Base-by-base conservation (phyloP, 2,888 invertebrate genomes). In the Lamproptera curius region DNA sequence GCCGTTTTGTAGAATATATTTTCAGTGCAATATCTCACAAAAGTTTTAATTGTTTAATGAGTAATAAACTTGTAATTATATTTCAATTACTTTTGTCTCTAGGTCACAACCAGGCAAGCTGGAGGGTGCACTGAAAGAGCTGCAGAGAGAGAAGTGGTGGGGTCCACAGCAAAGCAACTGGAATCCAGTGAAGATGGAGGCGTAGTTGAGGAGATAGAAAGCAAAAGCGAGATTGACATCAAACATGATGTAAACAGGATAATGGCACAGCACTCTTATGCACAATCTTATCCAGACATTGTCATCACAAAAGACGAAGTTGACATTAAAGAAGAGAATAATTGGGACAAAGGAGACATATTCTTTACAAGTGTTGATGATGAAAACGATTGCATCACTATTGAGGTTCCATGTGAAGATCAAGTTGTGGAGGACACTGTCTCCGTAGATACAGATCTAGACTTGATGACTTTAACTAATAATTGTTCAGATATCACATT, bases 101-200 rank as follows among this genome's bases (percentile, higher is more conserved):
- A 87, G 86, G 73, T 73, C 73, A 38, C 77, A 82, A 62, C 61
- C 76, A 48, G 80, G 76, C 56, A 73, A 69, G 46, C 65, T 85
- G 55, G 76, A 81, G 72, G 78, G 62, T 69, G 82, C 71, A 34
- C 68, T 85, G 51, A 84, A 90, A 62, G 89, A 91, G 75, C 88
- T 91, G 70, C 31, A 31, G 11, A 31, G 31, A 13, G 31, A 31
- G 31, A 92, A 93, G 65, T 95, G 95, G 95, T 95, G 95, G 95
- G 95, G 95, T 54, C 92, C 92, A 42, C 94, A 94, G 70, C 95
- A 95, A 83, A 93, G 91, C 80, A 92, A 88, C 64, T 95, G 95
- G 95, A 95, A 94, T 75, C 95, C 95, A 61, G 89, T 94, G 69
- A 89, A 91, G 61, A 83, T 89, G 72, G 70, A 74, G 62, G 87